Conservation (phyloP, 53 echinoderm and acorn worm genomes). For the Pentamera pediparva region DNA sequence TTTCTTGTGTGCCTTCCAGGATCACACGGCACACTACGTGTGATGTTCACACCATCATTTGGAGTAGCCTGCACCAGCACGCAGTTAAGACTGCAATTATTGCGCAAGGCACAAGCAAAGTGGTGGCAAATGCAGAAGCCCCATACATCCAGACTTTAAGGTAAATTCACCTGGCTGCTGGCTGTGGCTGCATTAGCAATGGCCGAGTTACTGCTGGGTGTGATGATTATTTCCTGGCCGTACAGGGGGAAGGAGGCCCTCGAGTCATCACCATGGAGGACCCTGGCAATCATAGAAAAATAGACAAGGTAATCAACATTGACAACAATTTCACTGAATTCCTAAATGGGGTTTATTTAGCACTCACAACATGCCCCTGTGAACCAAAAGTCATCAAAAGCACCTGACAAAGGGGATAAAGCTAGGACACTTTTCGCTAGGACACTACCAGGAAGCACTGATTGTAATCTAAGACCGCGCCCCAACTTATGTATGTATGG, state of each 20-base stretch:
- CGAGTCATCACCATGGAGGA: slow-evolving; percentile 69
- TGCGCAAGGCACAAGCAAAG: too few species aligned
- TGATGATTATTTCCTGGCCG: slow-evolving; percentile 75
- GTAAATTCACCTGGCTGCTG: slow-evolving; percentile 70
- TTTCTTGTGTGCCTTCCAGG: not conserved
- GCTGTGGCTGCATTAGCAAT: slow-evolving; percentile 70
- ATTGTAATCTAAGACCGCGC: too few species aligned
- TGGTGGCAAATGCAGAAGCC: not conserved
- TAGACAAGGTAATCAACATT: not conserved
- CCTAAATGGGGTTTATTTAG: not conserved
- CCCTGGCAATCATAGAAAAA: slow-evolving; percentile 45
- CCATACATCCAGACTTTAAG: not conserved
- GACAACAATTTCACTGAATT: not conserved
- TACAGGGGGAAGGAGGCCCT: slow-evolving; percentile 76
- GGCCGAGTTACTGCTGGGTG: slow-evolving; percentile 66
- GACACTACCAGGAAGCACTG: too few species aligned
- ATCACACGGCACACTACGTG: too few species aligned
- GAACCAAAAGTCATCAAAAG: not conserved
- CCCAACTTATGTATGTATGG: too few species aligned
- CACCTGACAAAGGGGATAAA: not conserved
- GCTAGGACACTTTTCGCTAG: too few species aligned
- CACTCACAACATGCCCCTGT: not conserved
- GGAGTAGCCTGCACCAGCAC: too few species aligned
- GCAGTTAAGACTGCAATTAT: too few species aligned
- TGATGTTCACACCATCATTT: too few species aligned